A percentile compares a stretch with the other conserved stretches of the same genome.
These are phyloP conservation scores for Caenorhabditis sulstoni DNA, from an alignment of 2,888 invertebrate species.

Conservation along the genomic window DNA sequence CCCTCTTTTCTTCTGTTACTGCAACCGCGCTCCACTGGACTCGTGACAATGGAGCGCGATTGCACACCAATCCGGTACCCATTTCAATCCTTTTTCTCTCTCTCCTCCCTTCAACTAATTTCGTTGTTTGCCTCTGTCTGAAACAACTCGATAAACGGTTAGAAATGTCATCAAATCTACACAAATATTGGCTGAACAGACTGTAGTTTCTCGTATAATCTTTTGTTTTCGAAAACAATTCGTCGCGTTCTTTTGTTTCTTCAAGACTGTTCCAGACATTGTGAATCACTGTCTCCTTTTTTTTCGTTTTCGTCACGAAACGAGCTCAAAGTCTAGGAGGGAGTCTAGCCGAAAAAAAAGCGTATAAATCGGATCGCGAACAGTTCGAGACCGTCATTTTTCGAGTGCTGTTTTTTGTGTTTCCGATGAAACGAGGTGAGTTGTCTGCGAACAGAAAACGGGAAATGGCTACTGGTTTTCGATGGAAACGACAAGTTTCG, in stretches of 20 bases:
- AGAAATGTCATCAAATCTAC: conserved; percentile 12
- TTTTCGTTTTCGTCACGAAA: no score
- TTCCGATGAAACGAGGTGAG: background rate
- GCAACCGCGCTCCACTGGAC: background rate
- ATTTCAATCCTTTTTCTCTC: background rate
- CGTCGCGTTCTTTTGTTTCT: background rate
- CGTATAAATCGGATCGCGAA: no score
- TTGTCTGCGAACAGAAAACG: background rate
- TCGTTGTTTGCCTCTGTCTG: no score
- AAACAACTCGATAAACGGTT: conserved; percentile 31
- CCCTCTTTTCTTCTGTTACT: background rate
- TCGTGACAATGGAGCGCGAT: background rate
- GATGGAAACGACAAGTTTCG: background rate
- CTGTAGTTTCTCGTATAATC: no score
- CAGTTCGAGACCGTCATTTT: no score
- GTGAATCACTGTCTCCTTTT: no score
- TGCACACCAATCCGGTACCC: conserved; percentile 1
- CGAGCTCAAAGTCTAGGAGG: no score
- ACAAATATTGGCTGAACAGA: no score
- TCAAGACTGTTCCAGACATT: no score
- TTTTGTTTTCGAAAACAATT: background rate
- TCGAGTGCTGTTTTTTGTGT: background rate
- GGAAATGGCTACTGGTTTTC: background rate
- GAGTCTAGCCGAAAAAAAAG: no score
- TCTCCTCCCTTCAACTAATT: no score